Evolutionary conservation across 2,888 invertebrate genomes (phyloP), one percentile per base, ranked within the genome.

Genomic region (Helicoverpa assulta): DNA sequence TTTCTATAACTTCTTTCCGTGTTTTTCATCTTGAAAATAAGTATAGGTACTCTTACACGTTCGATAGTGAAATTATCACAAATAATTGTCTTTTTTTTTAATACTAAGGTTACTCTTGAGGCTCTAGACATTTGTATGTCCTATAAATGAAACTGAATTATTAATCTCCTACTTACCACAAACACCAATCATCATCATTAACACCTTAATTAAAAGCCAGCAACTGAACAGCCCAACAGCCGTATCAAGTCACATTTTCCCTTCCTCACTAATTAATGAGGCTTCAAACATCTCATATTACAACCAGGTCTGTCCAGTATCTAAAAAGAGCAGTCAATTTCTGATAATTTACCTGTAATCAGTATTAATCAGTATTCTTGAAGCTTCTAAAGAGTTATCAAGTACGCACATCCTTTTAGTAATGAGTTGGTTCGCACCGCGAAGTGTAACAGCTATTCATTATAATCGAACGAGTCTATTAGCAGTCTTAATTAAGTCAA

Each of bases 341-440:
- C 54, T 19, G 76, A 53, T 63, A 50, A 69, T 76, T 81, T 70
- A 65, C n/a, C 43, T 16, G 33, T 80, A 70, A 82, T 82, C 80
- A 64, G 43, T 37, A 60, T 33, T 80, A 70, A 82, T 82, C 80
- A 64, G 50, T 37, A 60, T 71, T 58, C 51, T 53, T 53, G 75
- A 82, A 77, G 67, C 67, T 82, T 73, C 80, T 75, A 64, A 72
- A 55, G 56, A 73, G 66, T 80, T 80, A 82, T 70, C 68, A 70
- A 64, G 52, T 56, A 63, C 56, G 54, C 37, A 67, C 77, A 78
- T 80, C 82, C 82, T 82, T 73, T 63, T 64, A 67, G 66, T 82
- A 82, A 82, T 82, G 81, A 82, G 82, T 57, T 61, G 56, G 52
- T 82, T 81, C 59, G 37, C 82, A 75, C 81, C 62, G 55, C 43